Evolutionary conservation across 2,113 vertebrate genomes (phyloP), one percentile per base, ranked within the genome.

Genomic region (Brachirus orientalis): DNA sequence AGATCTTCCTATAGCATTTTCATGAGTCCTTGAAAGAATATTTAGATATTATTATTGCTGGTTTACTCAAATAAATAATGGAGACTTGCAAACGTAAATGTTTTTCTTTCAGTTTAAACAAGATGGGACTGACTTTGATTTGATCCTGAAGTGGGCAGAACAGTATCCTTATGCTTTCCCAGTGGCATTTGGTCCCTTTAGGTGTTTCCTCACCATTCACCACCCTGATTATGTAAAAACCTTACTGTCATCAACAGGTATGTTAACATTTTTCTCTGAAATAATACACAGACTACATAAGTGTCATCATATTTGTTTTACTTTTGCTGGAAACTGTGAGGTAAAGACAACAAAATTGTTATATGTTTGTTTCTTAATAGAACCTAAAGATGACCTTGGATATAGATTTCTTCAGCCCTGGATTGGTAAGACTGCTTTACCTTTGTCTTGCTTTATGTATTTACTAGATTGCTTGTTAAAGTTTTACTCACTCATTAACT

Each of bases 161-260:
- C 66, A 90, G 46, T 95, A 95, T 54, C 91, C 58, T 0, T n/a
- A 58, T 0, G 93, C 90, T 12, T 92, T 84, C 12, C 92, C 93
- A 1, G 0, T 92, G 0, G 95, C 94, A 94, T 83, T 95, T 2
- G 94, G 93, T 11, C 94, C 93, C 1, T 91, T 89, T 63, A n/a
- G 57, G 0, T 86, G 72, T 1, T 1, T 68, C 9, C 33, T 97
- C 13, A 20, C 51, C 63, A 1, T 95, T 77, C 89, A 86, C 0
- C 81, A 95, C 72, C 95, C 95, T 0, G 91, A 95, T 38, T 97
- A 95, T 71, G 90, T 87, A 19, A 96, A 94, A 75, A 72, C 67
- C 33, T 1, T 97, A 8, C 60, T 96, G 66, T 20, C 86, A 46
- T 87, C 94, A 84, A 89, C 92, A 93, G 94, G 95, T 96, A 45